phyloP scores from a whole-genome alignment of 2,888 invertebrate genomes.

The Cheilosia impressa region DNA sequence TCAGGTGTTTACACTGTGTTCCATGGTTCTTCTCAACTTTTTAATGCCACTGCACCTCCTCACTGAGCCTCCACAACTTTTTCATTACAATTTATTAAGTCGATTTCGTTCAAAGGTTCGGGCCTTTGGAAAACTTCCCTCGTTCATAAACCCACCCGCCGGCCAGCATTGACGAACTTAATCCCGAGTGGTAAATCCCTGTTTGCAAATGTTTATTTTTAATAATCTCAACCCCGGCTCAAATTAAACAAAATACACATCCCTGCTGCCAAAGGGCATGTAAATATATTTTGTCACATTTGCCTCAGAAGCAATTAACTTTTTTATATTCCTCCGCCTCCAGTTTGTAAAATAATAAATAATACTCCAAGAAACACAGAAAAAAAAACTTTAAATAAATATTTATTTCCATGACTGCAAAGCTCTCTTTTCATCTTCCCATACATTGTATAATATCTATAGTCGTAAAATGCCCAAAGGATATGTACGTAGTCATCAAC shows the following conservation, averaged over 20 bases:
- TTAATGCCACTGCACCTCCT: too few species aligned
- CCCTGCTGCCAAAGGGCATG: background rate
- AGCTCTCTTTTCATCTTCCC: background rate
- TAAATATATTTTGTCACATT: background rate
- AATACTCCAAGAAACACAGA: background rate
- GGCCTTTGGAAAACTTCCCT: too few species aligned
- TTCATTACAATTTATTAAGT: too few species aligned
- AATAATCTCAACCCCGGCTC: too few species aligned
- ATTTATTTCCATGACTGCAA: background rate
- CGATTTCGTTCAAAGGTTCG: too few species aligned
- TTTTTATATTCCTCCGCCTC: background rate
- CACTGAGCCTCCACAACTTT: too few species aligned
- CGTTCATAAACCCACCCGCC: too few species aligned
- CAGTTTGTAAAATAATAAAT: background rate
- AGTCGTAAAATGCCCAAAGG: background rate
- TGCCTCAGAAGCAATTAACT: background rate
- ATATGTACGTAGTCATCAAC: conserved; percentile 25
- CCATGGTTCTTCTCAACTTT: too few species aligned
- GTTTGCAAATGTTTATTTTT: too few species aligned
- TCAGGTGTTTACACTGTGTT: too few species aligned
- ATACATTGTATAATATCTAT: background rate
- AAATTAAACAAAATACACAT: background rate
- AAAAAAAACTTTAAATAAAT: background rate
- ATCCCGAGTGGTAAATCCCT: too few species aligned
- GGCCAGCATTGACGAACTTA: too few species aligned